Conservation (phyloP, 2,888 invertebrate genomes). For the Osedax frankpressi region DNA sequence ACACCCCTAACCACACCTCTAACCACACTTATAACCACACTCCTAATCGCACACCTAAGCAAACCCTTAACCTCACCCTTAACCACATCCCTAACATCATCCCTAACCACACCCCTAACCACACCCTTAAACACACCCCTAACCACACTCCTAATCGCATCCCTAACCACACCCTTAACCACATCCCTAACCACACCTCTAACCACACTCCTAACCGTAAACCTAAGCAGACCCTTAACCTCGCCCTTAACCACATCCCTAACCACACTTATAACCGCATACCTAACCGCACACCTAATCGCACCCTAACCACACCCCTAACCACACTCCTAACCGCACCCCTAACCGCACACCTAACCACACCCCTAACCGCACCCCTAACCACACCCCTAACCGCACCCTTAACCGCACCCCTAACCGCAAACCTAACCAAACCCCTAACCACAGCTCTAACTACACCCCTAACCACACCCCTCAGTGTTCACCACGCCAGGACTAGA, state of each 20-base stretch:
- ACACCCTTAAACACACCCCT: too few relatives aligned
- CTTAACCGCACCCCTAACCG: background rate
- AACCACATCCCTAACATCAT: background rate
- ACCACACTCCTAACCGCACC: background rate
- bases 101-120: background rate
- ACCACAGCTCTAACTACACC: background rate
- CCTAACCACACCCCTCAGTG: slow-evolving; percentile 27
- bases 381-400: too few relatives aligned
- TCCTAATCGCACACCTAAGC: slow-evolving; percentile 38
- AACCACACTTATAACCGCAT: background rate
- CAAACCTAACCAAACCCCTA: background rate
- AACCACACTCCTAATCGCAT: too few relatives aligned
- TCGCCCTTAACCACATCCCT: slow-evolving; percentile 12
- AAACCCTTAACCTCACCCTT: background rate
- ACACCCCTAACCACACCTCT: too few relatives aligned
- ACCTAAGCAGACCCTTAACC: slow-evolving; percentile 23
- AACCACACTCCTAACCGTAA: too few relatives aligned
- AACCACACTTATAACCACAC: too few relatives aligned
- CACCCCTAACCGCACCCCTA: slow-evolving; percentile 44
- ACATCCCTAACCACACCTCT: too few relatives aligned
- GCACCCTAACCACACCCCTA: background rate
- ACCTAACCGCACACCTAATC: background rate
- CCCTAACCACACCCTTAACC: too few relatives aligned
- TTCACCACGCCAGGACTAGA: slow-evolving; percentile 43
- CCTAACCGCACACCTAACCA: slow-evolving; percentile 27